Base-by-base conservation (phyloP, 2,113 vertebrate species). In the Macquaria australasica region DNA sequence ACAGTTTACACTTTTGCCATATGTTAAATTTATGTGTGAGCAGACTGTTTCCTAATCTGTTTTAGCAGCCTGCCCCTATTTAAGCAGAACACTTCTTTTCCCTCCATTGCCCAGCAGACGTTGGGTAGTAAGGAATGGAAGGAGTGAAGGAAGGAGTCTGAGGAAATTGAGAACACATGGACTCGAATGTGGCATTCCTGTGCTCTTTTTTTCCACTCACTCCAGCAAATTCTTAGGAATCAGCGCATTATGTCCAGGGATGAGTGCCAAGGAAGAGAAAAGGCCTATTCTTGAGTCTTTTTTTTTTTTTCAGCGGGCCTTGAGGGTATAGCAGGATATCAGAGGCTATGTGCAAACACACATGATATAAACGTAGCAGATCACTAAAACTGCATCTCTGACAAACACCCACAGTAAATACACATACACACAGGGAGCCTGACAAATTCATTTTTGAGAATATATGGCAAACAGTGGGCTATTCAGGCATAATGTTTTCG, bases 161-260 rank as follows among this genome's bases (percentile, higher is more conserved):
- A 89, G 92, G 90, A 93, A 95, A 95, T 94, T 92, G 90, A 89
- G 84, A 95, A 94, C 93, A 93, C 84, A 92, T 94, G 93, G 89
- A 88, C 85, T 60, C 74, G 11, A 93, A 94, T 89, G 83, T 87
- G 87, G 83, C 92, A 93, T 92, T 89, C 85, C 85, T 83, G 48
- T 20, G 23, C 85, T 79, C 73, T 31, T 60, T 80, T 88, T 93
- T 91, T 90, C 88, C 88, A 87, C 91, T 88, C 71, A 81, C 85
- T 82, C 70, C 51, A 85, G 90, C 87, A 91, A 81, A 91, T 90
- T 90, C 66, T 85, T 74, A 28, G 63, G 84, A 93, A 91, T 85
- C 72, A 81, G 76, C 28, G 77, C 79, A 64, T 87, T 79, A 72
- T 85, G 85, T 88, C 84, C 58, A 74, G 85, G 82, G 82, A 90